phyloP scores from a whole-genome alignment of 2,888 invertebrate species.

The Conomelus anceps region DNA sequence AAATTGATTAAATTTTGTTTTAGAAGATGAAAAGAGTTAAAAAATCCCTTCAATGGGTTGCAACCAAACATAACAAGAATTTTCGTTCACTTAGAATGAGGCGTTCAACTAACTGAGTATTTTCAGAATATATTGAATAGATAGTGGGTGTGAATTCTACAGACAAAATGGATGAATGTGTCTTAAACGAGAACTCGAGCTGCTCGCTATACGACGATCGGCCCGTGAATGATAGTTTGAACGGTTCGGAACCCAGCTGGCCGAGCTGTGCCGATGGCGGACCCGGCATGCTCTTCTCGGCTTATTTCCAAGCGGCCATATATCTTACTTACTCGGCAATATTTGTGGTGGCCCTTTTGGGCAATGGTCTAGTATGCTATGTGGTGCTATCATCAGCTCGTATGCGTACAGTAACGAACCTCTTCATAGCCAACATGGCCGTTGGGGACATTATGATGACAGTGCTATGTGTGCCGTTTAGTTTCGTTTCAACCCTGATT shows the following conservation, averaged over 20 bases:
- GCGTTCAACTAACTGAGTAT: too few species aligned
- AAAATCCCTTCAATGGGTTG: too few species aligned
- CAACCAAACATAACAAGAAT: too few species aligned
- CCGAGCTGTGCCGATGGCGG: neutral
- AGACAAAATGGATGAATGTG: neutral
- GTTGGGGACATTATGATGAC: slow-evolving; percentile 87
- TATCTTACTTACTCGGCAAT: neutral
- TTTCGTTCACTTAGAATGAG: too few species aligned
- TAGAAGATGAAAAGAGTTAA: too few species aligned
- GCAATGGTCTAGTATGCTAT: slow-evolving; percentile 77
- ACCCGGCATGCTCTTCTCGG: slow-evolving; percentile 35
- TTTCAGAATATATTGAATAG: neutral
- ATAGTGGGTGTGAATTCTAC: neutral
- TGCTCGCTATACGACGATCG: neutral
- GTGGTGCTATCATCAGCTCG: slow-evolving; percentile 77
- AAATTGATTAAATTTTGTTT: too few species aligned
- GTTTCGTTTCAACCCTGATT: slow-evolving; percentile 71
- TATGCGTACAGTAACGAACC: slow-evolving; percentile 90
- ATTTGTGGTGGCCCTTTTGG: slow-evolving; percentile 50
- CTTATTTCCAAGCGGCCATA: slow-evolving; percentile 19
- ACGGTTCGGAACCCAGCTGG: neutral
- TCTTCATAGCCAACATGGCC: slow-evolving; percentile 83
- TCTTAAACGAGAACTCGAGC: neutral
- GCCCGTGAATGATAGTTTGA: neutral
- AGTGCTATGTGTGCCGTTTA: slow-evolving; percentile 83